Base-by-base conservation (phyloP, 1,140 invertebrate species). In the Lethocerus indicus region DNA sequence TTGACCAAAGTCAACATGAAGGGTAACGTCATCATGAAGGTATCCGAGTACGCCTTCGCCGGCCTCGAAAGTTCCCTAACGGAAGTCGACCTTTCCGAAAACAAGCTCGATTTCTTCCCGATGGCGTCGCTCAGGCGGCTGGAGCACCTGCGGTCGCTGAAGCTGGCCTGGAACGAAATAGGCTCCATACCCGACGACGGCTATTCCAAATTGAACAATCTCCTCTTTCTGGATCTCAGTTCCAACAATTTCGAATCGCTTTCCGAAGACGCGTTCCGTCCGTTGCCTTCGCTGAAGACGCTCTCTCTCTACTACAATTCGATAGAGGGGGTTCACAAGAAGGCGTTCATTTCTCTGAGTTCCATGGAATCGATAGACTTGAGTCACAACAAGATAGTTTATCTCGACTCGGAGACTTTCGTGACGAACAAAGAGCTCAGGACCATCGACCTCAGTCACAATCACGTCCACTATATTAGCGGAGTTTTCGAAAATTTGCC, bases 371-470 rank as follows among this genome's bases (percentile, higher is more conserved):
- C 80, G 2, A 67, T 92, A 51, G 87, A 92, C 65, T 72, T 91
- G 53, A 88, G 85, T 61, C 81, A 86, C 62, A 91, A 92, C 62
- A 83, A 82, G 63, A 83, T 92, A 37, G 76, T 81, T 2, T 74
- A 71, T 50, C 65, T 87, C 49, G 77, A 81, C 49, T 62, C 75
- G 40, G 72, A 72, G 37, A 81, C 78, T 2, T 89, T 92, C 63
- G 72, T 74, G 56, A 66, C 66, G 39, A 88, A 90, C 60, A 72
- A 74, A 48, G 75, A 78, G 36, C 65, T 92, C 41, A 71, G 79
- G 26, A 87, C 81, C 0, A 78, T 91, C 54, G 87, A 92, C 62
- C 63, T 92, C 27, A 87, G 83, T 59, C 79, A 87, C 60, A 92
- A 92, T 67, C 87, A 92, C 59, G 71, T 92, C 14, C 87, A 91